Evolutionary conservation across 2,113 vertebrate genomes (phyloP), one percentile per base, ranked within the genome.

Genomic region (Bostrychus sinensis): DNA sequence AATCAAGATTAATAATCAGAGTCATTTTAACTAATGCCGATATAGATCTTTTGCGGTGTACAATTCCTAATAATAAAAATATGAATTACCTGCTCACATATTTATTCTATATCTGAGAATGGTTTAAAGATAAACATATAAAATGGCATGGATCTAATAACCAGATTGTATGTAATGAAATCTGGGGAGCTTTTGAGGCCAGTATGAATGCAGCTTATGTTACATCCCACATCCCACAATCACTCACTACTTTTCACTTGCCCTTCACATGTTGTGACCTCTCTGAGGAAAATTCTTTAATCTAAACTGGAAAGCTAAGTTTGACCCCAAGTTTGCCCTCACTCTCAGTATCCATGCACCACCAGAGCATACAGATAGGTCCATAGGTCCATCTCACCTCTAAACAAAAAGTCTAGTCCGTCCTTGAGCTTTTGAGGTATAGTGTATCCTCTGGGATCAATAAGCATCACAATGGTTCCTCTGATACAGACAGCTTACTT

Each of bases 201-300:
- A 51, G 48, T 30, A 13, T 30, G 48, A 51, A 51, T 14, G 3
- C 8, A 3, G 48, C 25, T 28, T 28, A 28, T 51, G 48, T 28
- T 28, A 51, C 48, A 28, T 28, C 14, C 26, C 25, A n/a, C 48
- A 28, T 51, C 23, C 23, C 23, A 51, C 48, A 51, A 51, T 51
- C 13, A 8, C 30, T 65, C 57, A 32, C 51, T 6, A 70, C 39
- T 56, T 37, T 13, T 37, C 39, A 54, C 43, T 56, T 62, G 56
- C 41, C 63, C 57, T 80, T 74, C 48, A 57, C 7, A 67, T 41
- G 56, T 37, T 59, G 66, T 50, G 20, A 71, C 53, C 65, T 66
- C 56, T 19, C 13, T 41, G 11, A 22, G 42, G 22, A 56, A 55
- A 0, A 37, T 61, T 4, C 61, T 63, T 39, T 65, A 74, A 59